Evolutionary conservation across 2,888 invertebrate species (phyloP).

Genomic region (Axea sp.): DNA sequence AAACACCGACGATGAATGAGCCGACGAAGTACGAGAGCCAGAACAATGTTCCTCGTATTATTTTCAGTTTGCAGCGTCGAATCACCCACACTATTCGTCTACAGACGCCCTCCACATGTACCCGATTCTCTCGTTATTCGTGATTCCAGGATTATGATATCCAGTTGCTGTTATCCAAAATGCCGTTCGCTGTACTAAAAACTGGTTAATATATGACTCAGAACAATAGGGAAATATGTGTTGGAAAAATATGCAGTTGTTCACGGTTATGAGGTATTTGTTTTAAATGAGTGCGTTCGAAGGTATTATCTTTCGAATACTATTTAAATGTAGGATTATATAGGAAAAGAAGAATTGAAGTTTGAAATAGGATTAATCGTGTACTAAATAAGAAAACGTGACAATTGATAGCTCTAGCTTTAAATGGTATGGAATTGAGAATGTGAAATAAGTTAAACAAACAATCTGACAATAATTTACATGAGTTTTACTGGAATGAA

Average conservation of each 20-base stretch:
- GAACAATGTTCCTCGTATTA: constrained; percentile 73
- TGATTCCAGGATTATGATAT: constrained; percentile 26
- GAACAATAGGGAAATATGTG: constrained; percentile 11
- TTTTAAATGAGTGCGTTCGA: constrained; percentile 16
- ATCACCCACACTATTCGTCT: constrained; percentile 40
- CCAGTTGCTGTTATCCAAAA: constrained; percentile 11
- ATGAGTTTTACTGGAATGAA: too few relatives aligned
- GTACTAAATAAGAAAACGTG: constrained; percentile 2
- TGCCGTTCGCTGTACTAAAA: not conserved
- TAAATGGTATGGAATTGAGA: constrained; percentile 1
- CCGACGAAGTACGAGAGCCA: constrained; percentile 43
- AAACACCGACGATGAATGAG: constrained; percentile 37
- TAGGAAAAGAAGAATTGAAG: not conserved
- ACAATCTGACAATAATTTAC: too few relatives aligned
- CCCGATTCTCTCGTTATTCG: constrained; percentile 8
- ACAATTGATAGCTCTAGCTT: not conserved
- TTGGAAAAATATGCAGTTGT: constrained; percentile 10
- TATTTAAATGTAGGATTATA: not conserved
- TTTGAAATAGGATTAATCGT: constrained; percentile 7
- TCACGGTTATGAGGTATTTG: constrained; percentile 6
- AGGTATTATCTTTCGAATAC: not conserved
- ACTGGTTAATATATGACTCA: constrained; percentile 1
- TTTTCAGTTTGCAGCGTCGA: constrained; percentile 75
- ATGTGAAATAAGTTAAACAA: not conserved
- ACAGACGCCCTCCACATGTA: constrained; percentile 1